Percentiles rank a stretch among this genome's conserved stretches.
Evolutionary conservation across 2,797 vertebrate species (phyloP).

Genomic region (Thamnophis elegans): DNA sequence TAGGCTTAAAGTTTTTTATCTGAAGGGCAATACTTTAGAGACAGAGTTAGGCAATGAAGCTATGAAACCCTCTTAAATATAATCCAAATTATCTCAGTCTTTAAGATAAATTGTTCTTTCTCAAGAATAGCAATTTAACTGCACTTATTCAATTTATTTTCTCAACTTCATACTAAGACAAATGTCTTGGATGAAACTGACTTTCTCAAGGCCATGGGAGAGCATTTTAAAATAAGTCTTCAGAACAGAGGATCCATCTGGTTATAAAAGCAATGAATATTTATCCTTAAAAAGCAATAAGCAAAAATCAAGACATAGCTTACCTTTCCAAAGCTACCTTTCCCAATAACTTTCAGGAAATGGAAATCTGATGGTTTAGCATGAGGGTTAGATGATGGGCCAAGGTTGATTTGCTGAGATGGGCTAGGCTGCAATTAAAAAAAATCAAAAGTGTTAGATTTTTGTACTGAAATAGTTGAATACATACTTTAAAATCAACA

Average conservation of each 20-base stretch:
- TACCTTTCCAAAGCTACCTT: conserved; percentile 97
- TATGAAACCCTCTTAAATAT: background rate
- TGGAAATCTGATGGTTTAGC: conserved; percentile 97
- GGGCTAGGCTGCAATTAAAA: conserved; percentile 85
- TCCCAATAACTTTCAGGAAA: conserved; percentile 98
- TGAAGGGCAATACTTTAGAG: background rate
- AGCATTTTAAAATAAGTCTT: no score
- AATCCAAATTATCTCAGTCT: background rate
- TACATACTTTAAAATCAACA: background rate
- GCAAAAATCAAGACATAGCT: background rate
- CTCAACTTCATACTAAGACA: background rate
- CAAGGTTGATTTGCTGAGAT: conserved; percentile 96
- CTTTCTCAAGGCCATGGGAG: accelerated
- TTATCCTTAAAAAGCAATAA: accelerated
- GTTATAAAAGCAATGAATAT: background rate
- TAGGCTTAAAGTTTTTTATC: background rate
- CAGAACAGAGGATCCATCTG: background rate
- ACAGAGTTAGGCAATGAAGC: background rate
- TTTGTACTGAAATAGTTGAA: background rate
- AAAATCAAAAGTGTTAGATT: conserved; percentile 1
- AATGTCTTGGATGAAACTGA: background rate
- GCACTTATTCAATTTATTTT: background rate
- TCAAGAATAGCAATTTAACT: background rate
- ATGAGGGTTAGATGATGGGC: conserved; percentile 94
- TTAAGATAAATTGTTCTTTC: background rate